Evolutionary conservation across 2,113 vertebrate genomes (phyloP).

Genomic region (Saguinus midas): DNA sequence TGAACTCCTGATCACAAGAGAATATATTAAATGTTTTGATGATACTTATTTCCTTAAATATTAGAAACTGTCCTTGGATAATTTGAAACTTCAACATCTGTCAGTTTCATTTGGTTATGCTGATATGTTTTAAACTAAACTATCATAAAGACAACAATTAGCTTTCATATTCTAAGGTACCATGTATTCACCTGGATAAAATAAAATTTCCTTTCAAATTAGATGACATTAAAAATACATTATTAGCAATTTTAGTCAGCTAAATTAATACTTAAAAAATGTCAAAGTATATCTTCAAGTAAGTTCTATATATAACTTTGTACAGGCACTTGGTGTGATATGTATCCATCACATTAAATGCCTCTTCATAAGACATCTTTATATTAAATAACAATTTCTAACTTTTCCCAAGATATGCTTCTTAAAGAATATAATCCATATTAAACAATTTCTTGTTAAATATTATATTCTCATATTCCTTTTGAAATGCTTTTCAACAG

Average conservation of each 20-base stretch:
- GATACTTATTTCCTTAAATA: neutral
- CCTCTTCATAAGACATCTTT: neutral
- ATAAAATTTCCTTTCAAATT: conserved; percentile 23
- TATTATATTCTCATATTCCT: neutral
- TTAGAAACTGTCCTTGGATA: neutral
- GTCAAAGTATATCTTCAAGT: neutral
- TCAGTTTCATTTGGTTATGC: neutral
- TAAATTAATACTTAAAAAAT: neutral
- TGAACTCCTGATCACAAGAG: neutral
- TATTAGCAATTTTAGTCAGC: neutral
- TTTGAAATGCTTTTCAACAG: neutral
- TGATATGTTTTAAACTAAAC: neutral
- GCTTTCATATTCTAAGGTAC: neutral
- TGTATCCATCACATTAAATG: neutral
- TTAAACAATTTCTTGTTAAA: neutral
- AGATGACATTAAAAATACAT: neutral
- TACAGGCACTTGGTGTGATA: no score
- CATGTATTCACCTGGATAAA: neutral
- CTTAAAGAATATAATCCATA: neutral
- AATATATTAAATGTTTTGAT: neutral
- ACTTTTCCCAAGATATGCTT: neutral
- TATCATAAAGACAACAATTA: neutral
- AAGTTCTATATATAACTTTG: neutral
- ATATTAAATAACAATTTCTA: neutral
- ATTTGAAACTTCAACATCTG: neutral